Percentiles rank a stretch among this genome's conserved stretches.
Evolutionary conservation across 2,113 vertebrate species (phyloP).

Genomic region (Tachysurus vachellii): DNA sequence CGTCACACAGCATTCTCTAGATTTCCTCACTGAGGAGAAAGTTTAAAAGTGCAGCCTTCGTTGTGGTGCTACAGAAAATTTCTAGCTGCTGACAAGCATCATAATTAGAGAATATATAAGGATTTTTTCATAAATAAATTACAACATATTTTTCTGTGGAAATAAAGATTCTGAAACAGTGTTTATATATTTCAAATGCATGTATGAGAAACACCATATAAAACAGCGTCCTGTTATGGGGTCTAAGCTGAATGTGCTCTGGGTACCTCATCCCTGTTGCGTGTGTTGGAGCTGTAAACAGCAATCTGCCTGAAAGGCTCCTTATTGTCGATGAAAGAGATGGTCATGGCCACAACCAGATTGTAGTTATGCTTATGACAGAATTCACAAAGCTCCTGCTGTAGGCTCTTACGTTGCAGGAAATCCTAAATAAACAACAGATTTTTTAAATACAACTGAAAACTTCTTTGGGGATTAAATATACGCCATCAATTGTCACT

Average conservation of each 20-base stretch:
- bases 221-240: background rate
- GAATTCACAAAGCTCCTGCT: slow-evolving; percentile 78
- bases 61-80: background rate
- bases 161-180: background rate
- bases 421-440: slow-evolving; percentile 72
- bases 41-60: background rate
- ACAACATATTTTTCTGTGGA: background rate
- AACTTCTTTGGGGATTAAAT: background rate
- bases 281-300: slow-evolving; percentile 73
- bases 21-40: background rate
- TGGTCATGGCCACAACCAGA: slow-evolving; percentile 82
- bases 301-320: slow-evolving; percentile 83
- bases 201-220: background rate
- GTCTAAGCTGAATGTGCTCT: background rate
- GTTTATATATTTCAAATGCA: background rate
- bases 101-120: background rate
- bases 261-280: slow-evolving; percentile 73
- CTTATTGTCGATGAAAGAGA: slow-evolving; percentile 73
- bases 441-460: background rate
- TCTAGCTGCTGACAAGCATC: background rate
- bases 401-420: slow-evolving; percentile 69
- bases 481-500: background rate
- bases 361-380: slow-evolving; percentile 73
- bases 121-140: background rate
- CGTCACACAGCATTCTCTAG: background rate